Conservation (phyloP, 2,797 vertebrate species). For the Parambassis ranga region DNA sequence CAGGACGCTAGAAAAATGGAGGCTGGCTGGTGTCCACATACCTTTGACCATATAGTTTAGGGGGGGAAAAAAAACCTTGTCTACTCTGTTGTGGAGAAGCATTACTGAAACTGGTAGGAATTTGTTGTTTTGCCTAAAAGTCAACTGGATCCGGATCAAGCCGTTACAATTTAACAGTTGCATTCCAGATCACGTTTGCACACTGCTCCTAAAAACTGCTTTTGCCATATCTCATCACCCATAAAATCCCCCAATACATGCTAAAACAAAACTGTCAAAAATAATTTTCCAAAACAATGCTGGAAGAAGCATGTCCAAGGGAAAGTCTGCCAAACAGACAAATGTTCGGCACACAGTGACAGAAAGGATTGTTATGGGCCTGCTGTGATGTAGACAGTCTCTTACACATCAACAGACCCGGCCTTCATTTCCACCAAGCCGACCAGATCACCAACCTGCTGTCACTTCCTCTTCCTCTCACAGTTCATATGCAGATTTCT, state of each 20-base stretch:
- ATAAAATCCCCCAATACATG: conserved; percentile 29
- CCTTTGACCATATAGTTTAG: too few species aligned
- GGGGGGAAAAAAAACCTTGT: background rate
- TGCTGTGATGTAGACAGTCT: conserved; percentile 13
- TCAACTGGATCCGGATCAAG: conserved; percentile 2
- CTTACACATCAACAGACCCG: conserved; percentile 20
- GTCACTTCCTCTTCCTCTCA: conserved; percentile 7
- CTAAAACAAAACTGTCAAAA: conserved; percentile 45
- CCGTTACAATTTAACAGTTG: conserved; percentile 9
- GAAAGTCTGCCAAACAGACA: conserved; percentile 33
- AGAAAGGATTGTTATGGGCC: conserved; percentile 20
- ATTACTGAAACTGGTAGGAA: conserved; percentile 2
- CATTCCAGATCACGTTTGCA: conserved; percentile 16
- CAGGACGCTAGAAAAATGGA: too few species aligned
- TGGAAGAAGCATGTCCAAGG: conserved; percentile 14
- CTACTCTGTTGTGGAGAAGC: background rate
- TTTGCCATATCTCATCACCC: conserved; percentile 28
- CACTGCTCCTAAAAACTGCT: conserved; percentile 1
- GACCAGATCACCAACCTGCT: conserved; percentile 29
- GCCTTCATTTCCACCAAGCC: conserved; percentile 31
- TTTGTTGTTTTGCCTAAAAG: conserved; percentile 10
- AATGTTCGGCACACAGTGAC: conserved; percentile 33
- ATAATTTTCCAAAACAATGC: conserved; percentile 39
- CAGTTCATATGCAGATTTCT: conserved; percentile 4
- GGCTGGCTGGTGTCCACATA: too few species aligned